Evolutionary conservation across 1,140 invertebrate species (phyloP).

Genomic region (Ephestia elutella): DNA sequence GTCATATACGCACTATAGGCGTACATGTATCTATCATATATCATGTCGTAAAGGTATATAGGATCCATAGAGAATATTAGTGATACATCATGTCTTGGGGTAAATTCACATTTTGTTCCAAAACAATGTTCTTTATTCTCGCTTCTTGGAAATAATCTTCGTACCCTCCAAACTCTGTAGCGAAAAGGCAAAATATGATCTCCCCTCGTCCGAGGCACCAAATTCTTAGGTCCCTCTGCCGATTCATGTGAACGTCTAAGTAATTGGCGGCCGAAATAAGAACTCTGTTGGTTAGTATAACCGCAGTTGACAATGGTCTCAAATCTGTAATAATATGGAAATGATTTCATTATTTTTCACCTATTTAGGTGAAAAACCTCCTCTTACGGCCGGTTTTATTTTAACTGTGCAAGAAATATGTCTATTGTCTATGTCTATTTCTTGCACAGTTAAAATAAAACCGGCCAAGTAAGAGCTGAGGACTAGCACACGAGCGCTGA

Average conservation of each 20-base stretch:
- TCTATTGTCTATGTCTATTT: too few relatives aligned
- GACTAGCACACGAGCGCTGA: too few relatives aligned
- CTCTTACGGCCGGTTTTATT: too few relatives aligned
- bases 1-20: constrained; percentile 22
- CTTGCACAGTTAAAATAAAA: too few relatives aligned
- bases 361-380: too few relatives aligned
- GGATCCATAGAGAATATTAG: constrained; percentile 40
- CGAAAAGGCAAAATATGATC: constrained; percentile 34
- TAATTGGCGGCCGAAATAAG: constrained; percentile 39
- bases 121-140: constrained; percentile 44
- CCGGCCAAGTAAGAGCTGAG: too few relatives aligned
- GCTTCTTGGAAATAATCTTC: constrained; percentile 38
- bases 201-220: constrained; percentile 42
- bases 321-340: constrained; percentile 31
- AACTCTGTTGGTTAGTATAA: constrained; percentile 37
- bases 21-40: constrained; percentile 22
- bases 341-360: neutral
- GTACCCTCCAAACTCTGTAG: constrained; percentile 41
- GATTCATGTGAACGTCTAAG: constrained; percentile 30
- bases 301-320: constrained; percentile 26
- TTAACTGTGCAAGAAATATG: too few relatives aligned
- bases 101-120: constrained; percentile 30
- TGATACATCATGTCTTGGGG: constrained; percentile 38
- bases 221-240: constrained; percentile 34
- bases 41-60: constrained; percentile 33